Evolutionary conservation across 2,888 invertebrate genomes (phyloP), one percentile per base, ranked within the genome.

Genomic region (Agonopterix alstromeriana): DNA sequence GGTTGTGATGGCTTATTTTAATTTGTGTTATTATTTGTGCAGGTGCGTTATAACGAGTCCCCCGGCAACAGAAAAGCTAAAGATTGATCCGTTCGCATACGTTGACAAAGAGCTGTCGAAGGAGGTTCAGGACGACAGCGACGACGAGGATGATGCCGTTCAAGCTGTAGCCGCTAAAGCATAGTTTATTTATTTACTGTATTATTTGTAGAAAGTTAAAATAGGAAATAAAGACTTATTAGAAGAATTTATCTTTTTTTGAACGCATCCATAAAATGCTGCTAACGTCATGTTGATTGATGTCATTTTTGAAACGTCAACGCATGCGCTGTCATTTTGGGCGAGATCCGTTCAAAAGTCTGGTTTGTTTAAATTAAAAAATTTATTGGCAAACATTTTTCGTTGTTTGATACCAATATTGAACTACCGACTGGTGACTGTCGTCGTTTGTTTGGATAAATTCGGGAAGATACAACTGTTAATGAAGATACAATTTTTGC

Each of bases 31-130:
- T 48, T 36, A 35, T 43, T 53, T 52, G 62, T 70, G 38, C 72
- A 94, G 95, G 60, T 92, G 93, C 55, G 63, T 92, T 8, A 67
- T 95, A 45, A 79, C 82, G 51, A 92, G 92, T 63, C 91, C 92
- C 0, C 93, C 93, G 3, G 92, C 93, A 5, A 63, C 73, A 27
- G 96, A 95, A 70, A 90, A 82, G 57, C 80, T 95, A 0, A 94
- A 93, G 77, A 89, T 95, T 14, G 91, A 94, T 73, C 91, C 92
- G 2, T 92, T 91, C 56, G 67, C 86, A 0, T 86, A 85, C 56
- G 82, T 92, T 0, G 82, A 82, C 2, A 70, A 73, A 35, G 76
- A 72, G 8, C 48, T 86, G 1, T 60, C 79, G 5, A 79, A 77
- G 47, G 79, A 81, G 48, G 79, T 79, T 2, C 82, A 77, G 57